Evolutionary conservation across 2,797 vertebrate species (phyloP).

Genomic region (Acridotheres tristis): DNA sequence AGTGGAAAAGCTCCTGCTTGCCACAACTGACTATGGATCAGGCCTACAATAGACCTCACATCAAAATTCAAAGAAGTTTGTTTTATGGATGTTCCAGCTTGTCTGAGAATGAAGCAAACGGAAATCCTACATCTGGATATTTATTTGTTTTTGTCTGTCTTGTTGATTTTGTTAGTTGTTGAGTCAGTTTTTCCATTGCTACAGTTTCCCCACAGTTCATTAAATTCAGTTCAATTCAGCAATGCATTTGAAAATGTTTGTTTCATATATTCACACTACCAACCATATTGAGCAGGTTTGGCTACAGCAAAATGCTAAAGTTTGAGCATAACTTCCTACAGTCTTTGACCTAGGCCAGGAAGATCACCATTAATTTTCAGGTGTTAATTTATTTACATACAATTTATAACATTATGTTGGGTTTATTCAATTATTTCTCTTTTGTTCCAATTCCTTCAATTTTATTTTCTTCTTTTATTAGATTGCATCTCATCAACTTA

Average conservation of each 20-base stretch:
- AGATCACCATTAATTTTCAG: not conserved
- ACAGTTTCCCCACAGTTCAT: not conserved
- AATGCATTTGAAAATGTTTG: not conserved
- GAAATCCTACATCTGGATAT: constrained; percentile 52
- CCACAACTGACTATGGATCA: not conserved
- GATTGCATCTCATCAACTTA: not conserved
- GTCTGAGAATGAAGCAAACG: constrained; percentile 22
- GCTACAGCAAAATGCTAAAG: not conserved
- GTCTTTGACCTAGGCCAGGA: not conserved
- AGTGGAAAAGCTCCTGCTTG: not conserved
- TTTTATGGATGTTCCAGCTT: not conserved
- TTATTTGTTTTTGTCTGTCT: constrained; percentile 23
- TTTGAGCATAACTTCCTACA: not conserved
- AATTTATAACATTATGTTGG: not conserved
- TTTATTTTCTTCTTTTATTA: not conserved
- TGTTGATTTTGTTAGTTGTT: not conserved
- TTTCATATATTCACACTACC: not conserved
- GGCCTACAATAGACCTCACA: accelerated
- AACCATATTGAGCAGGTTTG: not conserved
- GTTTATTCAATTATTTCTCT: not conserved
- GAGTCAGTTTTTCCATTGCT: constrained; percentile 42
- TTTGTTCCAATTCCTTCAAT: not conserved
- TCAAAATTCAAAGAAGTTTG: constrained; percentile 27
- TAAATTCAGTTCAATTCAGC: not conserved
- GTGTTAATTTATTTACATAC: not conserved